Conservation (phyloP, 2,113 vertebrate species). For the Agapornis roseicollis region DNA sequence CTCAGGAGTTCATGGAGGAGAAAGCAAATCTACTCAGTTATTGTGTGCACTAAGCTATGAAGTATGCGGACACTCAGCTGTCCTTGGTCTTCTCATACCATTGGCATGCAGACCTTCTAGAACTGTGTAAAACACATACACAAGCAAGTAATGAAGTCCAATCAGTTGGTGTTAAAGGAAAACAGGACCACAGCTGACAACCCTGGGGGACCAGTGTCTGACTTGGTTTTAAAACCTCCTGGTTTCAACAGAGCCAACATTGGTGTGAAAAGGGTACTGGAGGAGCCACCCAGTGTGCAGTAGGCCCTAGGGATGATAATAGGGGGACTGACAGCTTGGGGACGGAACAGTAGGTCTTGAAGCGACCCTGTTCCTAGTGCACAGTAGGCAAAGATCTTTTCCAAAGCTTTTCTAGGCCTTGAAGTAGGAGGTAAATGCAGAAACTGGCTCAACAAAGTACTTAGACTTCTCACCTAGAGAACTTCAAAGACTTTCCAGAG, state of each 20-base stretch:
- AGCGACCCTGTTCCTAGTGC: not conserved
- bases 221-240: not conserved
- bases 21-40: not conserved
- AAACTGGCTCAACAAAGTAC: not conserved
- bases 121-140: not conserved
- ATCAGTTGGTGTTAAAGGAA: rapidly evolving
- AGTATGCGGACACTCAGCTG: not conserved
- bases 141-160: not conserved
- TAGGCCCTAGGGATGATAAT: not conserved
- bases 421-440: not conserved
- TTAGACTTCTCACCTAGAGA: not conserved
- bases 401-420: not conserved
- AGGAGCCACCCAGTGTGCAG: not conserved
- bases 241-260: not conserved
- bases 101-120: not conserved
- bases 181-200: not conserved
- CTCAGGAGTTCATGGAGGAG: not conserved
- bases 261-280: not conserved
- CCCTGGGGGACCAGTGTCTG: not conserved
- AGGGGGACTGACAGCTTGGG: not conserved
- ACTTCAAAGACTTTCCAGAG: not conserved
- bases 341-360: not conserved
- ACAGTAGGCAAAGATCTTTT: not conserved
- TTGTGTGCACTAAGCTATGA: not conserved
- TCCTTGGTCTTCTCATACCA: not conserved